Conservation (phyloP, 1,140 invertebrate genomes). For the Drosophila tropicalis region DNA sequence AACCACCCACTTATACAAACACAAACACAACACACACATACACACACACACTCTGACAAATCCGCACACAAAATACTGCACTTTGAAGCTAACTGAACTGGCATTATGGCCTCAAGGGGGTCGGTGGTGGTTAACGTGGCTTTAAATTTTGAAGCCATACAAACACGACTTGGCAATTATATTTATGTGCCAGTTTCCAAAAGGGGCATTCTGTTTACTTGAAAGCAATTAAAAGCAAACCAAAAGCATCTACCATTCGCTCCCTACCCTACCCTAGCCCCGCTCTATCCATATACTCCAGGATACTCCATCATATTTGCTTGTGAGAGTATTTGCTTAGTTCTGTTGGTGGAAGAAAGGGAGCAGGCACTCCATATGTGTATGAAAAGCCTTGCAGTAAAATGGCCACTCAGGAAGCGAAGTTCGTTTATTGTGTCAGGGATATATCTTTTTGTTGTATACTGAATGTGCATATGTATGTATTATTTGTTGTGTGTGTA, state of each 20-base stretch:
- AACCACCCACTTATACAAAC: conserved; percentile 6
- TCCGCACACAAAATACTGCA: conserved; percentile 8
- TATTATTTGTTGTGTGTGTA: conserved; percentile 65
- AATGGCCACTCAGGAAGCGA: conserved; percentile 79
- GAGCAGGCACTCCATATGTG: conserved; percentile 32
- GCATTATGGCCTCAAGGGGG: conserved; percentile 33
- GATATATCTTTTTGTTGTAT: conserved; percentile 42
- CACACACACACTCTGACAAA: conserved; percentile 8
- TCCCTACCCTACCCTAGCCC: background rate
- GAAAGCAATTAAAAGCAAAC: conserved; percentile 77
- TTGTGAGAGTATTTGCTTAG: conserved; percentile 72
- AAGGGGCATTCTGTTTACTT: conserved; percentile 74
- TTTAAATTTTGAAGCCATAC: conserved; percentile 47
- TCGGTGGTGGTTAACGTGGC: conserved; percentile 21
- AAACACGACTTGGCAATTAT: conserved; percentile 63
- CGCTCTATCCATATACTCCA: conserved; percentile 1
- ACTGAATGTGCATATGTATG: conserved; percentile 40
- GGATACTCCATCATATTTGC: conserved; percentile 72
- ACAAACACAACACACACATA: conserved; percentile 1
- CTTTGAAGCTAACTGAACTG: conserved; percentile 21
- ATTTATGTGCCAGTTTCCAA: conserved; percentile 64
- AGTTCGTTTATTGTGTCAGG: conserved; percentile 79
- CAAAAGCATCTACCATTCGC: conserved; percentile 42
- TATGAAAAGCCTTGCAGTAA: conserved; percentile 73
- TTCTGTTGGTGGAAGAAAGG: conserved; percentile 44